Conservation (phyloP, 2,797 vertebrate species). For the Enteromius treurensis region DNA sequence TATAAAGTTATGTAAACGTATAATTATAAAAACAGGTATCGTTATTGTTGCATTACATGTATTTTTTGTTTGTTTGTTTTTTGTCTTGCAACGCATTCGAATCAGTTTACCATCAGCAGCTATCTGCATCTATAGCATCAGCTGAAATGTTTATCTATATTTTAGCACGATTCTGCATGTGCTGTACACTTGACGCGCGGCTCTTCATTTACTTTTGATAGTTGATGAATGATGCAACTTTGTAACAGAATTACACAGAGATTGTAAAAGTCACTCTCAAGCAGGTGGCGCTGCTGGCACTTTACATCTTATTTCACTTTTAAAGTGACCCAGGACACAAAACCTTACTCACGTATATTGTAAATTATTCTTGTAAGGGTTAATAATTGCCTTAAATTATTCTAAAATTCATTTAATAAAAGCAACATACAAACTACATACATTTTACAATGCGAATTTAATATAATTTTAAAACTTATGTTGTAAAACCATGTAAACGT, state of each 20-base stretch:
- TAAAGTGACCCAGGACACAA: neutral
- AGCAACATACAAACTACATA: neutral
- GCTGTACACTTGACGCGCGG: neutral
- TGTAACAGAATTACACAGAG: neutral
- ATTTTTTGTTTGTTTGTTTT: no score
- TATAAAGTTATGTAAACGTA: neutral
- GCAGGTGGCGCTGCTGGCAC: neutral
- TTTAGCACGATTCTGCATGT: neutral
- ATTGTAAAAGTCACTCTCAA: neutral
- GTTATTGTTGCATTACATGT: neutral
- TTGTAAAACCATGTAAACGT: neutral
- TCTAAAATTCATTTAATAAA: neutral
- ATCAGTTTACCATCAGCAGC: neutral
- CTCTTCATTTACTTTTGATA: neutral
- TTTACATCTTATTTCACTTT: neutral
- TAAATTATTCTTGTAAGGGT: fast-evolving
- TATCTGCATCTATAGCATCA: neutral
- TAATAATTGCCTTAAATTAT: neutral
- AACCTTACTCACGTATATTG: neutral
- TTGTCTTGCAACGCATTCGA: neutral
- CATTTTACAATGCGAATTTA: neutral
- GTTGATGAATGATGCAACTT: constrained; percentile 25
- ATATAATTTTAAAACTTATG: neutral
- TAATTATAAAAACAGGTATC: neutral
- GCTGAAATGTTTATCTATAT: neutral